A percentile compares a stretch with the other conserved stretches of the same genome.
These are phyloP conservation scores for Dichetophora obliterata DNA, from an alignment of 2,888 invertebrate genomes.

Conservation along the genomic window DNA sequence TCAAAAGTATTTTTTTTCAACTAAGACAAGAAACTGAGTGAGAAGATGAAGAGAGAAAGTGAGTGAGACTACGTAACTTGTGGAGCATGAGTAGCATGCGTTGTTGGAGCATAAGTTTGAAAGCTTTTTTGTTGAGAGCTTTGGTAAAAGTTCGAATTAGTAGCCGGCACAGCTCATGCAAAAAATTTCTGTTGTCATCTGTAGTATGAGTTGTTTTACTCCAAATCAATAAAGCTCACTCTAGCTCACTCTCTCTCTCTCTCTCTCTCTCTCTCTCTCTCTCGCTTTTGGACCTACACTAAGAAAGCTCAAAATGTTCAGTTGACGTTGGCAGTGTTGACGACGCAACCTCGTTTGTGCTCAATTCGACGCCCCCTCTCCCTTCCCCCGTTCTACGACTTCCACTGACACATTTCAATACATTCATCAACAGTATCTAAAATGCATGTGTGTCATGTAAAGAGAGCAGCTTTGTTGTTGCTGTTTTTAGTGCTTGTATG, in stretches of 20 bases:
- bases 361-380: background rate
- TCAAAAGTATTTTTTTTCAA: constrained; percentile 23
- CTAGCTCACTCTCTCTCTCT: no score
- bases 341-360: constrained; percentile 36
- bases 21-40: background rate
- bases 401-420: constrained; percentile 31
- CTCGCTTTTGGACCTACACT: background rate
- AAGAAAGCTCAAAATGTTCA: constrained; percentile 17
- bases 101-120: constrained; percentile 3
- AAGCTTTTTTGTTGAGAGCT: background rate
- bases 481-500: constrained; percentile 26
- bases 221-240: constrained; percentile 35
- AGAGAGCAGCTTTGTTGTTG: constrained; percentile 37
- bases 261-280: background rate
- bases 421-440: constrained; percentile 8
- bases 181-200: background rate
- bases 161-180: constrained; percentile 1
- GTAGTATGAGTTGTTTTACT: background rate
- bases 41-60: background rate
- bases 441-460: background rate
- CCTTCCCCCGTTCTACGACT: no score
- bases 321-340: constrained; percentile 32
- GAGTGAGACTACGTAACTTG: background rate
- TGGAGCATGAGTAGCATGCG: background rate
- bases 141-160: background rate